Percentiles rank a stretch among this genome's conserved stretches.
These are phyloP conservation scores for Cyphomyrus discorhynchus DNA, from an alignment of 2,113 vertebrate genomes.

Conservation along the genomic window DNA sequence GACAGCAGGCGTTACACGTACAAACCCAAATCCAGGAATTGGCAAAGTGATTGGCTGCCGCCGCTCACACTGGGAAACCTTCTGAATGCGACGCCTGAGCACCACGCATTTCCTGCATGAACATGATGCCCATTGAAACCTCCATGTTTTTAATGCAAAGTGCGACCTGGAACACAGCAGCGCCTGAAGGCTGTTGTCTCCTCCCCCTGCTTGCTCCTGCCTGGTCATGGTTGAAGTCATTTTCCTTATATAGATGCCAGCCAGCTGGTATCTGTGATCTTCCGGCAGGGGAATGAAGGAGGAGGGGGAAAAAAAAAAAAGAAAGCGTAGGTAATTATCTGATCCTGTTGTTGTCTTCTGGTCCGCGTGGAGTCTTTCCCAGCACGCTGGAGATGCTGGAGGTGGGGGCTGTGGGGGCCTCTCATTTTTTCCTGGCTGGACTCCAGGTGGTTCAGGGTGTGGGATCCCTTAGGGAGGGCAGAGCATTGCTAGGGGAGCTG, in stretches of 20 bases:
- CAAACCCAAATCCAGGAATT: not conserved
- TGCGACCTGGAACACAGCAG: not conserved
- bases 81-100: not conserved
- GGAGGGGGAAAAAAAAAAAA: not conserved
- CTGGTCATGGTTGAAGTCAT: slow-evolving; percentile 61
- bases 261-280: slow-evolving; percentile 50
- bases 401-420: not conserved
- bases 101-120: not conserved
- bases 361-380: slow-evolving; percentile 40
- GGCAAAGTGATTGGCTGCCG: not conserved
- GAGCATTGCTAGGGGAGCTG: not conserved
- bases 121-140: not conserved
- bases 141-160: not conserved
- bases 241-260: slow-evolving; percentile 58
- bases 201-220: slow-evolving; percentile 16
- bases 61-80: not conserved
- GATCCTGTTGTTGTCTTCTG: slow-evolving; percentile 38
- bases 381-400: slow-evolving; percentile 16
- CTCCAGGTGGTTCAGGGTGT: not conserved
- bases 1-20: not conserved
- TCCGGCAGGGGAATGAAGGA: slow-evolving; percentile 38
- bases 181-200: not conserved
- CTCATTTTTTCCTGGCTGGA: slow-evolving; percentile 39
- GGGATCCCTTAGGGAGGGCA: not conserved
- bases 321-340: slow-evolving; percentile 39